Base-by-base conservation (phyloP, 2,888 invertebrate species). In the Xiphydria camelus region DNA sequence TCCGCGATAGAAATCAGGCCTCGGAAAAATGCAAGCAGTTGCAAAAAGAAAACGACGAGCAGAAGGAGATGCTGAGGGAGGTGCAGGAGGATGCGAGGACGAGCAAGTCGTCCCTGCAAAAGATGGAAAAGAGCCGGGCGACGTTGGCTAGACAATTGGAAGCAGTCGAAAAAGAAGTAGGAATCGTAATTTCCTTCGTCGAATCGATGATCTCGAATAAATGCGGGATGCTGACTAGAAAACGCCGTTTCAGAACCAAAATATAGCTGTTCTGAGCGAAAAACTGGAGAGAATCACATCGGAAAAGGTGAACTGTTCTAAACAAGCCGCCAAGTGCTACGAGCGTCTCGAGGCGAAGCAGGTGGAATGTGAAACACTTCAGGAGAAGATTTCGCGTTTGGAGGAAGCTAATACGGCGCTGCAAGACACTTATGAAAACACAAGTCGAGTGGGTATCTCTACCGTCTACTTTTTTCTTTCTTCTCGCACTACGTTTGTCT, bases 11-110 rank as follows among this genome's bases (percentile, higher is more conserved):
- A n/a, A n/a, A n/a, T n/a, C n/a, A n/a, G n/a, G 38, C 48, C 21
- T 59, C 29, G 17, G 51, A 57, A 21, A 54, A 55, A 41, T 59
- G 38, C 36, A 45, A 38, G 25, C 44, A 49, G 10, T 32, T 62
- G 21, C 47, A 53, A 44, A 53, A 49, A 20, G 62, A 65, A 36
- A 56, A 57, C 45, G 63, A 65, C 35, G 58, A 62, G n/a, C 53
- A 52, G 12, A 55, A 49, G 9, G 57, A 60, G 23, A 25, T 53
- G 14, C 22, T 62, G n/a, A 19, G 34, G 23, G 51, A 51, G 4
- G 32, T 41, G 12, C 50, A 57, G 14, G 18, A 47, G 21, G 51
- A 46, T 12, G 60, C 57, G 37, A 45, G 52, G 25, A 40, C 44
- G 10, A 50, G 38, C 41, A 55, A 53, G 37, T 38, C 41, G 35